Evolutionary conservation across 2,113 vertebrate species (phyloP), one percentile per base, ranked within the genome.

Genomic region (Ammospiza nelsoni): DNA sequence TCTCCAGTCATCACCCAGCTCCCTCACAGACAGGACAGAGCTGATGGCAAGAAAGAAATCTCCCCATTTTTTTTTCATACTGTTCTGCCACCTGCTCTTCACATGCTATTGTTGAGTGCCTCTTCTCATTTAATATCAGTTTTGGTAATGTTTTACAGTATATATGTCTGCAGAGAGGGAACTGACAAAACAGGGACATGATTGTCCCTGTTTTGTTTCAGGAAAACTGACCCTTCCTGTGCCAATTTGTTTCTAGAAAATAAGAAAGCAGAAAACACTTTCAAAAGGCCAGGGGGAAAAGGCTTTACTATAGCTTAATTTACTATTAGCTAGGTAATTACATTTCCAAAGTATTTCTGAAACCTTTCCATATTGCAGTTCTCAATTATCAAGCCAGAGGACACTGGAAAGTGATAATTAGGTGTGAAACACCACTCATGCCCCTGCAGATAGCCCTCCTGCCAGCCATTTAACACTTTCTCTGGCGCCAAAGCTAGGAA

Each of bases 391-490:
- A 84, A 89, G 57, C 61, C 79, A 75, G 79, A 90, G 65, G 88
- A 95, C 76, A 78, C 65, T 68, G 68, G 43, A 52, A 95, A 96
- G 93, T 54, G 92, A 92, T 92, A 95, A 97, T 92, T 80, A 90
- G 61, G 85, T 93, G 93, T 84, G 84, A 96, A 96, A 84, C 68
- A 86, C 68, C 25, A 78, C 35, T 52, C 43, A 1, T 69, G 68
- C 46, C 86, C 72, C 55, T 77, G 67, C 72, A 94, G 90, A 96
- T 94, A 95, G 83, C 20, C 79, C 63, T 92, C 72, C 79, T 86
- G 79, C n/a, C 79, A 92, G 65, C 52, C 65, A 49, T 92, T 93
- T 96, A 71, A 88, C 76, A 49, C 68, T 62, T 77, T 24, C 29
- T 80, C 51, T 29, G 43, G 55, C 83, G 87, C 55, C 93, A 95